Evolutionary conservation across 2,888 invertebrate species (phyloP).

Genomic region (Plebejus anna): DNA sequence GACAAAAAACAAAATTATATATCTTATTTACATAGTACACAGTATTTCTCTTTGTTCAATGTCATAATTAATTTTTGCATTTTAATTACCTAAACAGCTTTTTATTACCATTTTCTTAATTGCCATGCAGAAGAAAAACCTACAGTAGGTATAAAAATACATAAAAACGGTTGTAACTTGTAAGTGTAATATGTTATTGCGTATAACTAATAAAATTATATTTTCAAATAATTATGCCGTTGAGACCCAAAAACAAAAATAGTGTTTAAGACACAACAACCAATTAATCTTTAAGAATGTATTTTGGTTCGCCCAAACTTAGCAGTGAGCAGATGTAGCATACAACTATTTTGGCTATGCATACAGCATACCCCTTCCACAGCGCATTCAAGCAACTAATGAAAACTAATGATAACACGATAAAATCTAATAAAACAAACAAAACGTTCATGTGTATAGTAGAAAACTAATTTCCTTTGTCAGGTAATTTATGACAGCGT

Average conservation of each 20-base stretch:
- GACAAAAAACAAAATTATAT: background rate
- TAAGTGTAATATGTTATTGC: background rate
- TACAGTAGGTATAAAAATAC: too few species aligned
- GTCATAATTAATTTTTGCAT: constrained; percentile 4
- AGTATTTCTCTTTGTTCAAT: background rate
- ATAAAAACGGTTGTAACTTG: background rate
- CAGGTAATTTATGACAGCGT: constrained; percentile 40
- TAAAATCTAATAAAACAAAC: constrained; percentile 10
- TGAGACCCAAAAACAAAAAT: background rate
- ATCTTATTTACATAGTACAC: constrained; percentile 8
- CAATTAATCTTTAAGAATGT: background rate
- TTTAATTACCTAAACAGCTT: background rate
- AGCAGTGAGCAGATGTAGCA: background rate
- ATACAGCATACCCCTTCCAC: background rate
- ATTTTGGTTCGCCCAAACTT: background rate
- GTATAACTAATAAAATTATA: background rate
- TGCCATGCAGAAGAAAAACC: background rate
- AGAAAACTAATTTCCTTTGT: constrained; percentile 41
- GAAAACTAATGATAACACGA: constrained; percentile 10
- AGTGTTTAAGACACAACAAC: background rate
- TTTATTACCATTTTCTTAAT: background rate
- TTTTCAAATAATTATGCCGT: background rate
- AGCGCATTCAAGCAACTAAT: background rate
- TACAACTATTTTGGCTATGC: background rate
- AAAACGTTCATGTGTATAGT: background rate